These are phyloP conservation scores for Oscheius sp. DNA, from an alignment of 1,140 invertebrate species.

Conservation along the genomic window DNA sequence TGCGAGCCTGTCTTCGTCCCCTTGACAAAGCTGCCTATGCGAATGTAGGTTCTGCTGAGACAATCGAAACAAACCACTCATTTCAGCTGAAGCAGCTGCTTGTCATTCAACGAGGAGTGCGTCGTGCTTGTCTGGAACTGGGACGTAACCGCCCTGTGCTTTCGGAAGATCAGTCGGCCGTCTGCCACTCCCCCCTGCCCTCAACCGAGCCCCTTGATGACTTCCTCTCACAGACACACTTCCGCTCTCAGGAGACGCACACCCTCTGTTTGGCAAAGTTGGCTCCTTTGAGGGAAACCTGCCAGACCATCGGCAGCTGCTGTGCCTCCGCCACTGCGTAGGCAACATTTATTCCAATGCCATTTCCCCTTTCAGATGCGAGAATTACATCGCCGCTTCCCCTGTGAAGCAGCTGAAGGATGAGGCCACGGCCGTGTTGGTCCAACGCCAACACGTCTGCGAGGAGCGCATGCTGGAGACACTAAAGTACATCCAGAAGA, in stretches of 20 bases:
- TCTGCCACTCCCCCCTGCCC: slow-evolving; percentile 6
- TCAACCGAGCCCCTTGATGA: slow-evolving; percentile 20
- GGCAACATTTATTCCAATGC: background rate
- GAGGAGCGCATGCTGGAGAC: slow-evolving; percentile 26
- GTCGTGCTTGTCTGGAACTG: slow-evolving; percentile 28
- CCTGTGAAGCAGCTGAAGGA: slow-evolving; percentile 14
- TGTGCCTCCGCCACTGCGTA: slow-evolving; percentile 17
- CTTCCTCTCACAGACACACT: slow-evolving; percentile 14
- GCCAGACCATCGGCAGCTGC: slow-evolving; percentile 10
- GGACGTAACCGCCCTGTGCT: slow-evolving; percentile 23
- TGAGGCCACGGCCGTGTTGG: slow-evolving; percentile 3
- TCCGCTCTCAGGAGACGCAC: slow-evolving; percentile 12
- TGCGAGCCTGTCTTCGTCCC: slow-evolving; percentile 28
- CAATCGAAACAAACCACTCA: background rate
- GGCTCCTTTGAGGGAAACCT: slow-evolving; percentile 15
- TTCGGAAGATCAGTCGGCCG: slow-evolving; percentile 7
- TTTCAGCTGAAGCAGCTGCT: slow-evolving; percentile 32
- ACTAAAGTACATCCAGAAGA: slow-evolving; percentile 21
- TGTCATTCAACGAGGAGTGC: slow-evolving; percentile 29
- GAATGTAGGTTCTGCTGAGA: background rate
- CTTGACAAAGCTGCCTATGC: slow-evolving; percentile 26
- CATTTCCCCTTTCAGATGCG: background rate
- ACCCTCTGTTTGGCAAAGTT: slow-evolving; percentile 21
- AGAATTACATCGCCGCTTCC: slow-evolving; percentile 24
- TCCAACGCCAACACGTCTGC: slow-evolving; percentile 17